Conservation (phyloP, 2,113 vertebrate species). For the Oryctolagus cuniculus region DNA sequence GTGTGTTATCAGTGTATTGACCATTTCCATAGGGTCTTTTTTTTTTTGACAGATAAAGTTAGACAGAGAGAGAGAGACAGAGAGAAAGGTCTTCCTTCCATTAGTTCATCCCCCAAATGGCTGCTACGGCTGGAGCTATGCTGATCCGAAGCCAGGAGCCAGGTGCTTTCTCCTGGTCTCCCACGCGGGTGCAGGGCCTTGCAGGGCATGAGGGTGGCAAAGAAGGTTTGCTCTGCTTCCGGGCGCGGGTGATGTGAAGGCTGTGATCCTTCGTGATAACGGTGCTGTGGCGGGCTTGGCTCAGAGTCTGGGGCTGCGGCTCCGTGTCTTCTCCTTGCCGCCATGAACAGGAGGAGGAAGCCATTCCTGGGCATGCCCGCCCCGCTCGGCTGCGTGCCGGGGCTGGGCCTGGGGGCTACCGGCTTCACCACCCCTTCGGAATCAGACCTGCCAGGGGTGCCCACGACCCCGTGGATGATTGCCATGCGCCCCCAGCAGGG, state of each 20-base stretch:
- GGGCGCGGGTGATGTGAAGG: not conserved
- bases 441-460: slow-evolving; percentile 98
- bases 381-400: slow-evolving; percentile 97
- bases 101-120: too few species aligned
- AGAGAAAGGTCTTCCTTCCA: too few species aligned
- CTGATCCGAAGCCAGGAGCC: too few species aligned
- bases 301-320: too few species aligned
- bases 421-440: slow-evolving; percentile 99
- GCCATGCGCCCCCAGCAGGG: slow-evolving; percentile 98
- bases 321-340: not conserved
- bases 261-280: not conserved
- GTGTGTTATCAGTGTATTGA: too few species aligned
- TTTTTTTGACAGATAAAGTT: too few species aligned
- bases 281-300: accelerated
- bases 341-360: slow-evolving; percentile 97
- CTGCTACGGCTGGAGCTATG: too few species aligned
- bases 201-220: too few species aligned
- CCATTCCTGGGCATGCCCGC: slow-evolving; percentile 98
- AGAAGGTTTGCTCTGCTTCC: not conserved
- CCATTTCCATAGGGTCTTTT: not conserved
- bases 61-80: too few species aligned
- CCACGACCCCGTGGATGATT: slow-evolving; percentile 98
- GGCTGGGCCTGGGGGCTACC: slow-evolving; percentile 97
- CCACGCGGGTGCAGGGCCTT: too few species aligned
- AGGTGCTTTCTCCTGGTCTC: too few species aligned